Conservation (phyloP, 2,888 invertebrate species). For the Lottia scabra region DNA sequence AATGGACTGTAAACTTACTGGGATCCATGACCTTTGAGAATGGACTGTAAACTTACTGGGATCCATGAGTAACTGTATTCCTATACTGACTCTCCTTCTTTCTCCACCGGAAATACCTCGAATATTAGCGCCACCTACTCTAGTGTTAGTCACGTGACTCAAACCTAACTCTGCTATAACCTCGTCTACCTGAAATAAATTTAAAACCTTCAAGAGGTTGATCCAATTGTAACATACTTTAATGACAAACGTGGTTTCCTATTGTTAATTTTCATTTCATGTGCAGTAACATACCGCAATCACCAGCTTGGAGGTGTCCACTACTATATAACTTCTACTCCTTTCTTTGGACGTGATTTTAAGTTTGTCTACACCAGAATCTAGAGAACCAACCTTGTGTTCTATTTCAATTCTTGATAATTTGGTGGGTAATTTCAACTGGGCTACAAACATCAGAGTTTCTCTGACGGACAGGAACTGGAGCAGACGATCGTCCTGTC, state of each 20-base stretch:
- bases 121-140: slow-evolving; percentile 75
- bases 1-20: too few species aligned
- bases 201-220: too few species aligned
- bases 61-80: slow-evolving; percentile 92
- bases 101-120: slow-evolving; percentile 89
- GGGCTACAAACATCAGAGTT: slow-evolving; percentile 68
- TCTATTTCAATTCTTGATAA: slow-evolving; percentile 78
- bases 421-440: slow-evolving; percentile 70
- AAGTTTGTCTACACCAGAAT: too few species aligned
- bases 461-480: slow-evolving; percentile 90
- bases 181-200: slow-evolving; percentile 72
- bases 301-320: too few species aligned
- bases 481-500: slow-evolving; percentile 85
- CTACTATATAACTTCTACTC: too few species aligned
- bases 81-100: slow-evolving; percentile 88
- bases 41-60: slow-evolving; percentile 77
- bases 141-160: slow-evolving; percentile 85
- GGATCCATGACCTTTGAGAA: too few species aligned
- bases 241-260: too few species aligned
- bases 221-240: too few species aligned
- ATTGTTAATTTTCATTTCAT: too few species aligned
- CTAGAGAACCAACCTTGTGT: slow-evolving; percentile 78
- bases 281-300: too few species aligned
- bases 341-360: too few species aligned
- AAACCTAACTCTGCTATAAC: slow-evolving; percentile 93